These are phyloP conservation scores for Aphis gossypii DNA, from an alignment of 1,140 invertebrate genomes.

Conservation along the genomic window DNA sequence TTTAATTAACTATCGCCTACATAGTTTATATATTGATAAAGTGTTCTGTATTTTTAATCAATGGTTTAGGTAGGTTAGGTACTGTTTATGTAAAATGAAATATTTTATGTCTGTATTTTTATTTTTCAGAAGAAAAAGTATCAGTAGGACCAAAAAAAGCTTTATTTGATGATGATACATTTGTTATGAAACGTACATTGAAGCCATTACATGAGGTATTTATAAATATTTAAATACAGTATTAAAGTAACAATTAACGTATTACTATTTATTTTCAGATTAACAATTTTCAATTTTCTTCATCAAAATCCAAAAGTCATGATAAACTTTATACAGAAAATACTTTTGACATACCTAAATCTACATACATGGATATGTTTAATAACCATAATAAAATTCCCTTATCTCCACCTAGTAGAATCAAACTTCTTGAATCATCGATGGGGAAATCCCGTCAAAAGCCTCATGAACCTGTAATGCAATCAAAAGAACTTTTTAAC, in stretches of 20 bases:
- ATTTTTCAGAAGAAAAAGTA: constrained; percentile 29
- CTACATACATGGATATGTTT: constrained; percentile 25
- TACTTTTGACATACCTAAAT: not conserved
- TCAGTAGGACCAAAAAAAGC: constrained; percentile 41
- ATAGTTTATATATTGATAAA: no score
- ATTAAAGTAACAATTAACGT: not conserved
- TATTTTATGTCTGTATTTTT: not conserved
- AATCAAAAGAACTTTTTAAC: constrained; percentile 44
- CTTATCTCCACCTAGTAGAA: constrained; percentile 33
- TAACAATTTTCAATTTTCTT: constrained; percentile 41
- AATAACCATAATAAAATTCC: constrained; percentile 36
- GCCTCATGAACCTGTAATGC: not conserved
- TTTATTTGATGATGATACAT: constrained; percentile 47
- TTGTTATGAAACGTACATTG: constrained; percentile 34
- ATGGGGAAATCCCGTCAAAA: not conserved
- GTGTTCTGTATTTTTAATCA: no score
- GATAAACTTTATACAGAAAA: constrained; percentile 34
- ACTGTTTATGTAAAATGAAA: not conserved
- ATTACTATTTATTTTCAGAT: constrained; percentile 28
- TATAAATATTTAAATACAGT: not conserved
- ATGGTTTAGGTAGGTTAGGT: no score
- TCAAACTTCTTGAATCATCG: constrained; percentile 21
- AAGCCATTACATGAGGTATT: constrained; percentile 50
- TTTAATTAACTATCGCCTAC: no score
- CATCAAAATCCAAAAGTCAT: constrained; percentile 45